Conservation (phyloP, 2,888 invertebrate genomes). For the Tuberolachnus salignus region DNA sequence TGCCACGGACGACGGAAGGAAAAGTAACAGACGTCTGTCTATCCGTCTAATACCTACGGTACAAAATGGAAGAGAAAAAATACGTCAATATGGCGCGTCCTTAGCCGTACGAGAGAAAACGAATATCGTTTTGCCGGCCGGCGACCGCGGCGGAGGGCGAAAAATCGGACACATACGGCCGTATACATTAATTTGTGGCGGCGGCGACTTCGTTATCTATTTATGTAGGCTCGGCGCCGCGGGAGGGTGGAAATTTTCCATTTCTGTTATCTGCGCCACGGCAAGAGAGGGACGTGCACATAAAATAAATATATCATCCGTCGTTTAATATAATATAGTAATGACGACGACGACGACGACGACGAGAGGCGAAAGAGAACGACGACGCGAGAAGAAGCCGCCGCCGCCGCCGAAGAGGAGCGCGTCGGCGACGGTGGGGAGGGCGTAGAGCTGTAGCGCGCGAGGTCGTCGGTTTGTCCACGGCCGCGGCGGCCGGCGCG, state of each 20-base stretch:
- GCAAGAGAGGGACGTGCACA: not conserved
- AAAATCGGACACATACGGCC: too few species aligned
- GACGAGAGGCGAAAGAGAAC: not conserved
- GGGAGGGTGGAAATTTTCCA: not conserved
- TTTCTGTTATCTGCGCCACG: slow-evolving; percentile 20
- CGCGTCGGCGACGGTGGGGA: slow-evolving; percentile 5
- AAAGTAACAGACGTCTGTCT: too few species aligned
- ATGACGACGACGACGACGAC: not conserved
- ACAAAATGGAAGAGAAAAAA: too few species aligned
- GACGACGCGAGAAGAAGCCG: not conserved
- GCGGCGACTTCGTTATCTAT: not conserved
- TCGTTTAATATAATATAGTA: slow-evolving; percentile 20
- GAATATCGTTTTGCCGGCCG: too few species aligned
- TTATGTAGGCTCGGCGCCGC: not conserved
- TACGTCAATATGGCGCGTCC: too few species aligned
- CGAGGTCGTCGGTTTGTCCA: slow-evolving; percentile 54
- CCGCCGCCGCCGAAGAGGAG: too few species aligned
- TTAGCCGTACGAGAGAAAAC: too few species aligned
- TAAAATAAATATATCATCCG: slow-evolving; percentile 12
- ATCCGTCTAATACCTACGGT: too few species aligned
- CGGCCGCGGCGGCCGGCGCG: slow-evolving; percentile 11
- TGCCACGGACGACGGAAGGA: too few species aligned
- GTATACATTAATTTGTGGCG: too few species aligned
- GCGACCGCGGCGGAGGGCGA: too few species aligned
- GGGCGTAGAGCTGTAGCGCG: slow-evolving; percentile 6